Evolutionary conservation across 2,888 invertebrate species (phyloP), one percentile per base, ranked within the genome.

Genomic region (Epinotia nisella): DNA sequence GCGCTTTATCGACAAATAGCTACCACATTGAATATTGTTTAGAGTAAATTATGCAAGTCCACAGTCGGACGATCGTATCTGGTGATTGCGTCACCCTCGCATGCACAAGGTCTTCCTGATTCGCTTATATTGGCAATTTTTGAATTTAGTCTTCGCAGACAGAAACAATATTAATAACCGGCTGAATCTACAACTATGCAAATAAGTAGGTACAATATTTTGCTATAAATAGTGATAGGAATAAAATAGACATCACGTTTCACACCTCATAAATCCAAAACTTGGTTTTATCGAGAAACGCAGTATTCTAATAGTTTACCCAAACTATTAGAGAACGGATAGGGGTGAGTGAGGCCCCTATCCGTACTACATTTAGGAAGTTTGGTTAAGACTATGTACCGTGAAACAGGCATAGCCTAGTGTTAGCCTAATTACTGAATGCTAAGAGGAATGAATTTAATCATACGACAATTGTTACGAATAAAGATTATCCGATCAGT

Each of bases 51-150:
- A 67, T 72, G 71, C 71, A 67, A 61, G 55, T 67, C 66, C 60
- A 45, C 70, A 55, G 53, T 65, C 60, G 41, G 19, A 78, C 78
- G 76, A 80, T 80, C 81, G 81, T 80, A 82, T 83, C 76, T 81
- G 79, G 75, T 74, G 79, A 83, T 87, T 86, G 81, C 87, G 84
- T 87, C 86, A 87, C 81, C 70, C 75, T 78, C 76, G 78, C 77
- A 76, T 80, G 80, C 78, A 76, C 74, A 77, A 70, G 65, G 60
- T 65, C 61, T 69, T 61, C 24, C 62, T 66, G 21, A 66, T 71
- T 61, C 21, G 55, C 69, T 73, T 60, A 67, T 67, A 72, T 55
- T 71, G 60, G 41, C 71, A 67, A 55, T 72, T 29, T 49, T 35
- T 29, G 21, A 45, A 56, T 56, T 61, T 56, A 45, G 11, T 49